Evolutionary conservation across 2,888 invertebrate genomes (phyloP).

Genomic region (Phlogophora meticulosa): DNA sequence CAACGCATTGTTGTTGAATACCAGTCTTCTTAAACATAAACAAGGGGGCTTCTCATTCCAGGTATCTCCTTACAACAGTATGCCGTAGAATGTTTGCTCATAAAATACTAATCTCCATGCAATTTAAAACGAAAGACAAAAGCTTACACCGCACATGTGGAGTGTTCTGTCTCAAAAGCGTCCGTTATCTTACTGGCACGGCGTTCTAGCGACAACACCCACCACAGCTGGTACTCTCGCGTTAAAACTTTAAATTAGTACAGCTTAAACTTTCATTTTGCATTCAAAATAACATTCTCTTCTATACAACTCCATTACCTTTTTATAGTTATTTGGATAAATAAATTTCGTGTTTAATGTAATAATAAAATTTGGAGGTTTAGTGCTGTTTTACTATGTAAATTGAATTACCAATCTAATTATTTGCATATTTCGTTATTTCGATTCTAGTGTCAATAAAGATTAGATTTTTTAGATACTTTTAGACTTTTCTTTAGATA

Average conservation of each 20-base stretch:
- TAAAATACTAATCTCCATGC: constrained; percentile 53
- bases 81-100: constrained; percentile 35
- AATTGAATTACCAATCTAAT: constrained; percentile 17
- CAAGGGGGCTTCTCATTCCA: constrained; percentile 13
- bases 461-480: too few relatives aligned
- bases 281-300: constrained; percentile 23
- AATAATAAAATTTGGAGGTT: constrained; percentile 30
- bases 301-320: constrained; percentile 29
- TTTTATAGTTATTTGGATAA: constrained; percentile 36
- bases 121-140: constrained; percentile 50
- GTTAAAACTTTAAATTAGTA: constrained; percentile 47
- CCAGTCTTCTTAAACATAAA: constrained; percentile 29
- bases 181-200: constrained; percentile 29
- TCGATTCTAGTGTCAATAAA: constrained; percentile 7
- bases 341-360: constrained; percentile 32
- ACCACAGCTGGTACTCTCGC: constrained; percentile 7
- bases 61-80: constrained; percentile 27
- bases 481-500: too few relatives aligned
- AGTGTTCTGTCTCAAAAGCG: constrained; percentile 46
- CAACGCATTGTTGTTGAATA: constrained; percentile 17
- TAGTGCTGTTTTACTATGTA: constrained; percentile 28
- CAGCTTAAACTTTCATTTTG: constrained; percentile 31
- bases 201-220: constrained; percentile 27
- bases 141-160: constrained; percentile 31
- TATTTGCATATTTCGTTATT: constrained; percentile 20